Evolutionary conservation across 1,140 invertebrate genomes (phyloP).

Genomic region (Heliothis virescens): DNA sequence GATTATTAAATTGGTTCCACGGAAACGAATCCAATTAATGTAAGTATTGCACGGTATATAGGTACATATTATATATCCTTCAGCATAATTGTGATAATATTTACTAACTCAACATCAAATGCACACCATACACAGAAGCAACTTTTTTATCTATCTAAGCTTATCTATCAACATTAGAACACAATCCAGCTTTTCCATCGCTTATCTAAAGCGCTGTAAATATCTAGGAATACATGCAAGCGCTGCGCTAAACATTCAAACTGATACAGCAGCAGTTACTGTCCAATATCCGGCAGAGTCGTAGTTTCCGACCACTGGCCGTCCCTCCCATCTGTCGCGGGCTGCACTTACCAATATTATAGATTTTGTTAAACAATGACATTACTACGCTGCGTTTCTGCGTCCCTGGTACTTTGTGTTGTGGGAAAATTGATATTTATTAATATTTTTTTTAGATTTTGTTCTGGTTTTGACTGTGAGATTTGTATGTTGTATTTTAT

Average conservation of each 20-base stretch:
- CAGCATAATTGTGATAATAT: too few relatives aligned
- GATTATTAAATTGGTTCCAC: neutral
- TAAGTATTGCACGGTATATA: too few relatives aligned
- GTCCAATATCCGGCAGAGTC: conserved; percentile 64
- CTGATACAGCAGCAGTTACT: conserved; percentile 61
- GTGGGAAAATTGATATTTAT: neutral
- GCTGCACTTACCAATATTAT: conserved; percentile 35
- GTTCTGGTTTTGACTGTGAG: too few relatives aligned
- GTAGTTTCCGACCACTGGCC: conserved; percentile 56
- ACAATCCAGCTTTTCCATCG: neutral
- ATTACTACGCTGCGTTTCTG: neutral
- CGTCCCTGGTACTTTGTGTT: neutral
- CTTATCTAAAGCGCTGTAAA: conserved; percentile 27
- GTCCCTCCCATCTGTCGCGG: conserved; percentile 58
- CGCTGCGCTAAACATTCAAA: conserved; percentile 55
- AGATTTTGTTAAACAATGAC: conserved; percentile 23
- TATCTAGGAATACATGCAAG: conserved; percentile 9
- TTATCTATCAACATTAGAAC: neutral
- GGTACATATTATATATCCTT: too few relatives aligned
- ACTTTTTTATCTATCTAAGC: too few relatives aligned
- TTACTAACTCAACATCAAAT: too few relatives aligned
- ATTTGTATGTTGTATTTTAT: neutral
- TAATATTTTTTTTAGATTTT: too few relatives aligned
- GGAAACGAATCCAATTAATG: neutral
- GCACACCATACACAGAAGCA: too few relatives aligned